phyloP scores from a whole-genome alignment of 2,888 invertebrate species.

The Metalampra italica region DNA sequence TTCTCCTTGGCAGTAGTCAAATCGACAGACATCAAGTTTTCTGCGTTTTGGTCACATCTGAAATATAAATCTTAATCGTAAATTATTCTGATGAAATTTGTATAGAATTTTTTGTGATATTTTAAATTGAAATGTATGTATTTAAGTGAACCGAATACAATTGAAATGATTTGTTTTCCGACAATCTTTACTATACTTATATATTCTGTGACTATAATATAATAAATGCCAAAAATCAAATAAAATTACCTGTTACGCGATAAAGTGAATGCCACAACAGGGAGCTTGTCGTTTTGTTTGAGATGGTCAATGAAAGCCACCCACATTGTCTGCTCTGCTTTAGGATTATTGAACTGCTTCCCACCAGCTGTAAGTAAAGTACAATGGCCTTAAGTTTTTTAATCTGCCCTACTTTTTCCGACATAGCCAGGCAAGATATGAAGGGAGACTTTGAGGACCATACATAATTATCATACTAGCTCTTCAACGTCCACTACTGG shows the following conservation, averaged over 20 bases:
- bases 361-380: conserved; percentile 37
- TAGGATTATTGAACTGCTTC: conserved; percentile 65
- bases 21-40: conserved; percentile 82
- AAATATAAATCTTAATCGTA: too few relatives aligned
- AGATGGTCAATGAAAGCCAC: conserved; percentile 90
- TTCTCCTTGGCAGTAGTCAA: conserved; percentile 92
- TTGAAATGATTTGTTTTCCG: too few relatives aligned
- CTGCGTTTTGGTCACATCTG: conserved; percentile 79
- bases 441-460: too few relatives aligned
- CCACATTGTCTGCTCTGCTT: conserved; percentile 91
- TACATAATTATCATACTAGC: too few relatives aligned
- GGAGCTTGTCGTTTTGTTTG: conserved; percentile 88
- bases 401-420: too few relatives aligned
- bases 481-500: too few relatives aligned
- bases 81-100: background rate
- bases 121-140: too few relatives aligned
- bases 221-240: background rate
- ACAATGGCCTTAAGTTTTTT: too few relatives aligned
- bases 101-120: too few relatives aligned
- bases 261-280: conserved; percentile 96
- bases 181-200: too few relatives aligned
- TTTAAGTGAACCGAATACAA: too few relatives aligned
- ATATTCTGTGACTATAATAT: background rate
- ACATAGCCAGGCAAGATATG: background rate
- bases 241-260: conserved; percentile 87